Evolutionary conservation across 2,888 invertebrate species (phyloP), one percentile per base, ranked within the genome.

Genomic region (Caenorhabditis afra): DNA sequence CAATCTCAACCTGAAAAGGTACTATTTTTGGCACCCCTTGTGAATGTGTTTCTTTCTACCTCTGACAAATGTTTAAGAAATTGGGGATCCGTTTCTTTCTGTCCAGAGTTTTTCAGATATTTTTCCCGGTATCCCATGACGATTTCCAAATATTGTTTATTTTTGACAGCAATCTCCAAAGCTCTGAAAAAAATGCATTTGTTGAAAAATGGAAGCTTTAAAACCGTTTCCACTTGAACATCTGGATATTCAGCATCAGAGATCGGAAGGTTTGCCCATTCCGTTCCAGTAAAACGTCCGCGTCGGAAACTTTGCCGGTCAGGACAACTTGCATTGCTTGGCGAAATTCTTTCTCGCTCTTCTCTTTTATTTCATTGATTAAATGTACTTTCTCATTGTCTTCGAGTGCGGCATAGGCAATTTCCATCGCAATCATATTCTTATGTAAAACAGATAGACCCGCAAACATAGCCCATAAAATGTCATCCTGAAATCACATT

Each of bases 381-480:
- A 86, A 74, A 8, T 71, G 53, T 0, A 91, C 92, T 87, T 92
- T 92, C 80, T 92, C 92, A 16, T 91, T 90, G 91, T 95, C 94
- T 86, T 94, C 93, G n/a, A 96, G 94, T 11, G 95, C 94, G 10
- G 96, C 95, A 91, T 96, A 99, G 0, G 97, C 96, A 90, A 97
- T 95, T 92, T 98, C 97, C 16, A 97, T 96, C 7, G 96, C 94
- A 74, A 94, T 93, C 65, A 96, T 91, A 87, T 97, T 95, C 90
- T 94, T 94, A 79, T 94, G 94, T 83, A 95, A 94, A 71, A 95
- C 95, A 0, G 98, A 94, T 90, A 97, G 93, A 0, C 96, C 95
- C 0, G 97, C 98, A 85, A 98, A 92, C 83, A 95, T 95, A 0
- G 96, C 95, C 98, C 98, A 99, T 16, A 97, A 91, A n/a, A 85